phyloP scores from a whole-genome alignment of 1,140 invertebrate genomes.

The Drosophila kanapiae region DNA sequence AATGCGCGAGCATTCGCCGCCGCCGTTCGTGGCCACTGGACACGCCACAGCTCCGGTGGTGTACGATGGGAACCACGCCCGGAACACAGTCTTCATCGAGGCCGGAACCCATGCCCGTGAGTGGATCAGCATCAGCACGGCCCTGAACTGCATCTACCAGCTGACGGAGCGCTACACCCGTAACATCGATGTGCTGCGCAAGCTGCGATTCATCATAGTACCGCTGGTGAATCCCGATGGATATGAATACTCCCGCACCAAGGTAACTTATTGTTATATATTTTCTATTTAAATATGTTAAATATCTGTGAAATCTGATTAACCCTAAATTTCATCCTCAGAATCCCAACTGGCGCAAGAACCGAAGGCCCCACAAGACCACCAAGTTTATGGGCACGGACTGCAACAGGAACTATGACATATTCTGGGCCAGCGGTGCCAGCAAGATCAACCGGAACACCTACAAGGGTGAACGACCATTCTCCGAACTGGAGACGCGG shows the following conservation, averaged over 20 bases:
- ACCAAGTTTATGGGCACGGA: conserved; percentile 88
- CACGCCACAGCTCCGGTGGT: conserved; percentile 39
- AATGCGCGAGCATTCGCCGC: conserved; percentile 38
- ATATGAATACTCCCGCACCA: conserved; percentile 80
- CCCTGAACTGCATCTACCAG: conserved; percentile 88
- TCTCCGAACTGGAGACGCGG: conserved; percentile 91
- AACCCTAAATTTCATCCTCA: conserved; percentile 5
- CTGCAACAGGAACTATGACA: conserved; percentile 89
- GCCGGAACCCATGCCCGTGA: conserved; percentile 89
- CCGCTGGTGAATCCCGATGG: conserved; percentile 88
- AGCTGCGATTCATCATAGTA: conserved; percentile 88
- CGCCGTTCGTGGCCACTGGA: conserved; percentile 1
- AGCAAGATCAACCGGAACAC: conserved; percentile 88
- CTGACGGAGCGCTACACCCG: conserved; percentile 85
- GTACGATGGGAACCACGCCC: conserved; percentile 19
- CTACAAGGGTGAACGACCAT: conserved; percentile 89
- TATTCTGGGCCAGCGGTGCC: conserved; percentile 88
- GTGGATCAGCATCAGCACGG: conserved; percentile 88
- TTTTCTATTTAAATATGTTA: background rate
- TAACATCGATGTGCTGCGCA: conserved; percentile 85
- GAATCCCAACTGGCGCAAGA: conserved; percentile 87
- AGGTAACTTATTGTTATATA: conserved; percentile 21
- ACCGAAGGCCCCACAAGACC: conserved; percentile 74
- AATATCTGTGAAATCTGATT: background rate
- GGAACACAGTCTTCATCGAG: conserved; percentile 86